Percentiles rank a stretch among this genome's conserved stretches.
These are phyloP conservation scores for Clepsis dumicolana DNA, from an alignment of 2,888 invertebrate genomes.

Conservation along the genomic window DNA sequence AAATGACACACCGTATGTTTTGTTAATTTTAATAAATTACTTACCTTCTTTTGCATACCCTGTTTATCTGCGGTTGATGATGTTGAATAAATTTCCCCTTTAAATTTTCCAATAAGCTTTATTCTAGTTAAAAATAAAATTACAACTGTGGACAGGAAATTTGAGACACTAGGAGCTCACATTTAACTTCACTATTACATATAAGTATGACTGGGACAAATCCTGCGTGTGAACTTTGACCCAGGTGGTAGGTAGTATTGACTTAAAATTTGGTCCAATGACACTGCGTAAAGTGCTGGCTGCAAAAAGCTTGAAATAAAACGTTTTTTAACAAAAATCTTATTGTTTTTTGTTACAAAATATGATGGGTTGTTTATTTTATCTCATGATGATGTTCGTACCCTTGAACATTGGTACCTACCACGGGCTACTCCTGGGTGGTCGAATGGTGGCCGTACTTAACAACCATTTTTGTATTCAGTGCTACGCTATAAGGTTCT, in stretches of 20 bases:
- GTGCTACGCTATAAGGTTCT: slow-evolving; percentile 8
- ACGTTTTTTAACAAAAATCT: too few relatives aligned
- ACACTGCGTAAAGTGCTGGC: too few relatives aligned
- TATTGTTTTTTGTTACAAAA: too few relatives aligned
- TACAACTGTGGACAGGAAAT: too few relatives aligned
- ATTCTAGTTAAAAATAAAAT: not conserved
- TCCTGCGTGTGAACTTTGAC: too few relatives aligned
- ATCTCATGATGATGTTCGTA: not conserved
- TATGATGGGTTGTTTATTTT: not conserved
- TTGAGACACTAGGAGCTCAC: too few relatives aligned
- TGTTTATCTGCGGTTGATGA: not conserved
- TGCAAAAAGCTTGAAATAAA: too few relatives aligned
- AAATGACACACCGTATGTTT: not conserved
- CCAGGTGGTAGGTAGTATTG: too few relatives aligned
- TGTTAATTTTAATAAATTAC: not conserved
- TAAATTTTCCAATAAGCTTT: not conserved
- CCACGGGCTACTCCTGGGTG: slow-evolving; percentile 2
- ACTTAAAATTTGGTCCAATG: too few relatives aligned
- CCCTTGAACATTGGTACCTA: not conserved
- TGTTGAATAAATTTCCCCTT: not conserved
- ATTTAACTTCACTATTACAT: too few relatives aligned
- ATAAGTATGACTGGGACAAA: too few relatives aligned
- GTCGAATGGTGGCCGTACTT: slow-evolving; percentile 11
- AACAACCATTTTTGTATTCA: slow-evolving; percentile 24
- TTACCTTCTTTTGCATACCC: not conserved